Percentiles rank a stretch among this genome's conserved stretches.
Conservation (phyloP, 1,140 invertebrate genomes). For the Palaemon carinicauda region DNA sequence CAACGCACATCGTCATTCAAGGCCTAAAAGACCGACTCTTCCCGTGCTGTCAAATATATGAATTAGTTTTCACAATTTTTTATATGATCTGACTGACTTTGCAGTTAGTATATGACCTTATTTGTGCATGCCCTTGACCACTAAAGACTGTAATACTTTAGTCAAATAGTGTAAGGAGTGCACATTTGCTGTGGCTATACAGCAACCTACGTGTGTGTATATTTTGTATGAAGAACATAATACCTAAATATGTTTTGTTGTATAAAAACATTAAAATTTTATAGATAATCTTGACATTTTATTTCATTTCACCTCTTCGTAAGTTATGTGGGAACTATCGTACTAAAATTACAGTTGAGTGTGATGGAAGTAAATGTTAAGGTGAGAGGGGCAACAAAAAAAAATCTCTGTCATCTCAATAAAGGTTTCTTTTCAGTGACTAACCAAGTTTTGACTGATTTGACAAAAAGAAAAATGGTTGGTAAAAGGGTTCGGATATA, state of each 20-base stretch:
- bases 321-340: neutral
- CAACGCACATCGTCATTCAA: too few relatives aligned
- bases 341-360: neutral
- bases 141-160: slow-evolving; percentile 22
- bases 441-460: too few relatives aligned
- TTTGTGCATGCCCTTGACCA: slow-evolving; percentile 24
- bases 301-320: neutral
- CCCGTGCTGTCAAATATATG: slow-evolving; percentile 7
- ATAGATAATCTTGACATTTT: neutral
- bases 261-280: slow-evolving; percentile 38
- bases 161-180: slow-evolving; percentile 15
- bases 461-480: too few relatives aligned
- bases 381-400: too few relatives aligned
- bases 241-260: slow-evolving; percentile 30
- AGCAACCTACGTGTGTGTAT: slow-evolving; percentile 19
- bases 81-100: slow-evolving; percentile 17
- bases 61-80: slow-evolving; percentile 4
- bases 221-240: slow-evolving; percentile 34
- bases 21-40: too few relatives aligned
- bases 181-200: neutral
- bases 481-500: too few relatives aligned
- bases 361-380: neutral
- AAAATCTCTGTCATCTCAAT: too few relatives aligned
- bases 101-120: slow-evolving; percentile 4
- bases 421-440: too few relatives aligned